Evolutionary conservation across 1,140 invertebrate genomes (phyloP).

Genomic region (Tetramorium simillimum): DNA sequence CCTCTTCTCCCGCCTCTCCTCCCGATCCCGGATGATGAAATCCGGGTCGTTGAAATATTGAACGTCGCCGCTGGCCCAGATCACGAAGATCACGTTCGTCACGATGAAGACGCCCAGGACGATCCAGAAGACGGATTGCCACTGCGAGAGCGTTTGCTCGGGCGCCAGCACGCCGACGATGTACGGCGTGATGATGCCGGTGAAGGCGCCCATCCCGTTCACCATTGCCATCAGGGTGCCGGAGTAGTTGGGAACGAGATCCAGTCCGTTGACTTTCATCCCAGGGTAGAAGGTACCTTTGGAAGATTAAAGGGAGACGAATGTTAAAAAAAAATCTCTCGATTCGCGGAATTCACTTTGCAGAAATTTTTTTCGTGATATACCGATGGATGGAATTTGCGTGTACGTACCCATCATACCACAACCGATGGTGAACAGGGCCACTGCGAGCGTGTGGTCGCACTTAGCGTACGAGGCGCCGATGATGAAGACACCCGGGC

Average conservation of each 20-base stretch:
- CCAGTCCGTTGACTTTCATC: conserved; percentile 91
- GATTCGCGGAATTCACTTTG: background rate
- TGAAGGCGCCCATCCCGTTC: conserved; percentile 91
- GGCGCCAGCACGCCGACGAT: conserved; percentile 85
- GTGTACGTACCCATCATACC: conserved; percentile 86
- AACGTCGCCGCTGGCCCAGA: conserved; percentile 90
- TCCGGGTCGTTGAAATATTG: conserved; percentile 89
- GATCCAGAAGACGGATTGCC: conserved; percentile 94
- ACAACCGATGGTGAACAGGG: conserved; percentile 89
- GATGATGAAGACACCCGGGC: conserved; percentile 87
- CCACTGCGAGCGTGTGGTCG: conserved; percentile 87
- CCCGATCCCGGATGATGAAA: conserved; percentile 65
- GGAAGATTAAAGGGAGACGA: background rate
- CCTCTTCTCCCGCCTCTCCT: conserved; percentile 5
- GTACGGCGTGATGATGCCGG: conserved; percentile 89
- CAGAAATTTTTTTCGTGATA: background rate
- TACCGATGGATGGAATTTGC: background rate
- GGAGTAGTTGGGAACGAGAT: conserved; percentile 92
- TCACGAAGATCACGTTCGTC: conserved; percentile 90
- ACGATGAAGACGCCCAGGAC: conserved; percentile 90
- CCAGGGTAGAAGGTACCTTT: conserved; percentile 87
- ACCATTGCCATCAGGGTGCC: conserved; percentile 92
- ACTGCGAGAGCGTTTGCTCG: conserved; percentile 89
- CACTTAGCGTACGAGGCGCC: conserved; percentile 88
- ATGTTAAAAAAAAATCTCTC: background rate